These are phyloP conservation scores for Mayetiola destructor DNA, from an alignment of 2,888 invertebrate species.

Conservation along the genomic window DNA sequence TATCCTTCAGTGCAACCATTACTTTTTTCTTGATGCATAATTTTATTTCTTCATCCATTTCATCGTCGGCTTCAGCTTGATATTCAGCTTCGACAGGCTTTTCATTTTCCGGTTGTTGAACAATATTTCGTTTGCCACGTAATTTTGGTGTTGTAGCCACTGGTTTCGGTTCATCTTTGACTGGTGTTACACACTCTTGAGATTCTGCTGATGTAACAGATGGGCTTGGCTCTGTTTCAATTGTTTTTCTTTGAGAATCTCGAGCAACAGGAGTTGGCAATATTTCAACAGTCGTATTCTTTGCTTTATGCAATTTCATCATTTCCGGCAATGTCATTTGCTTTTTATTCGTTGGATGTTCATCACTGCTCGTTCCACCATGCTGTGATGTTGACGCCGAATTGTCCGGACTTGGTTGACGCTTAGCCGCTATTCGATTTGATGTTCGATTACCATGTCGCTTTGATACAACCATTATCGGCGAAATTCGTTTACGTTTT, in stretches of 20 bases:
- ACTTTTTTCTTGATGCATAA: constrained; percentile 3
- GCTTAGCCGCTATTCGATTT: constrained; percentile 16
- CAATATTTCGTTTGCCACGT: constrained; percentile 26
- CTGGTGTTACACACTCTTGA: constrained; percentile 15
- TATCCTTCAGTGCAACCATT: constrained; percentile 14
- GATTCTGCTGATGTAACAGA: neutral
- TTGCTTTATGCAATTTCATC: constrained; percentile 21
- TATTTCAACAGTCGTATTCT: neutral
- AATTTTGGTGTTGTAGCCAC: constrained; percentile 31
- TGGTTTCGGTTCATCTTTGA: constrained; percentile 20
- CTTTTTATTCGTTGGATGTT: constrained; percentile 21
- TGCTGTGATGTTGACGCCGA: neutral
- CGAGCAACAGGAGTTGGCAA: neutral
- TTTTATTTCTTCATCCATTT: constrained; percentile 38
- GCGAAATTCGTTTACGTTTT: constrained; percentile 17
- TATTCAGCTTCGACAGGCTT: constrained; percentile 42
- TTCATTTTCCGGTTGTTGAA: constrained; percentile 20
- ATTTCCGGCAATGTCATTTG: constrained; percentile 34
- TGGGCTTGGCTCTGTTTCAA: neutral
- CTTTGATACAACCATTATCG: constrained; percentile 14
- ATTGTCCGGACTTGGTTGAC: neutral
- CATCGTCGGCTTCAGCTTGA: constrained; percentile 50
- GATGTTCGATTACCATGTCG: constrained; percentile 16
- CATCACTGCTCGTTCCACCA: constrained; percentile 17
- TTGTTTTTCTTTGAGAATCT: neutral